Conservation (phyloP, 64 coral and sea anemone genomes). For the Anthopleura sola region DNA sequence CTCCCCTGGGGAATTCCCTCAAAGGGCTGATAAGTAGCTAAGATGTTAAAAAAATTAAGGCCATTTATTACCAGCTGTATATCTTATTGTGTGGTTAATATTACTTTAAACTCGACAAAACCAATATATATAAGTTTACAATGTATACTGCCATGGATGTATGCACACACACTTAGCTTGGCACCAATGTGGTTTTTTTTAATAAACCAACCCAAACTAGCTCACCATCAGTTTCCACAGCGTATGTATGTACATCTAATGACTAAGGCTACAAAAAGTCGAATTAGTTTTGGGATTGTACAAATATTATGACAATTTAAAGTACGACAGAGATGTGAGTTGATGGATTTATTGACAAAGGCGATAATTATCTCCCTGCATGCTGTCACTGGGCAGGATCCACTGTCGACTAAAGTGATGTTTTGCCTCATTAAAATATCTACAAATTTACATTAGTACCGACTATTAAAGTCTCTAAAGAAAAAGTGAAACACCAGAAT, state of each 20-base stretch:
- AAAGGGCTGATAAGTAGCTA: too few relatives aligned
- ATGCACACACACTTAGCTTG: background rate
- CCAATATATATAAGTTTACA: too few relatives aligned
- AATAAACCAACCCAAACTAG: background rate
- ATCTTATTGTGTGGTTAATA: too few relatives aligned
- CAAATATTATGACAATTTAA: conserved; percentile 28
- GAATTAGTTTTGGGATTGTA: background rate
- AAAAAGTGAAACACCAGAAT: background rate
- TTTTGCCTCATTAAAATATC: background rate
- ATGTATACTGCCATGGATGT: too few relatives aligned
- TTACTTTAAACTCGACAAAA: too few relatives aligned
- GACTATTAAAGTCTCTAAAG: background rate
- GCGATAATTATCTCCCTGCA: background rate
- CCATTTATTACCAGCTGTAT: too few relatives aligned
- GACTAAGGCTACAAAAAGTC: background rate
- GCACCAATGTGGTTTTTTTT: background rate
- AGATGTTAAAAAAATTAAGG: too few relatives aligned
- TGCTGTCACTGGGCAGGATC: background rate
- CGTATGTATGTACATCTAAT: background rate
- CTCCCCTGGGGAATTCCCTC: too few relatives aligned
- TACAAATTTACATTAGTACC: background rate
- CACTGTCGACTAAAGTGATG: background rate
- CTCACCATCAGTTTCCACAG: background rate
- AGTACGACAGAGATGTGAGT: background rate
- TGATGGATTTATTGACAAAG: conserved; percentile 9